These are phyloP conservation scores for Tetragonula clypearis DNA, from an alignment of 1,140 invertebrate species.

Conservation along the genomic window DNA sequence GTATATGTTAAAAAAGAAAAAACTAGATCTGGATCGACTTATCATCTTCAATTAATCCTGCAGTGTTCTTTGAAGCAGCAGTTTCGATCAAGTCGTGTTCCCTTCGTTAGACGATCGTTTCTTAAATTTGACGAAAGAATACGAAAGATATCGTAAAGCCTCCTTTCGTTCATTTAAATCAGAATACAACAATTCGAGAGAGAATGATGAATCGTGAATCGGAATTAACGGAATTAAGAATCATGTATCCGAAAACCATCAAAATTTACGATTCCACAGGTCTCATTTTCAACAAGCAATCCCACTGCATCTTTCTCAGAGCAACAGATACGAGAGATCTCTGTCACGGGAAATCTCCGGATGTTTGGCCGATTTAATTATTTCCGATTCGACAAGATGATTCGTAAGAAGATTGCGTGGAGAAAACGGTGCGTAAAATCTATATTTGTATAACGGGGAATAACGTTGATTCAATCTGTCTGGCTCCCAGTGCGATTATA, in stretches of 20 bases:
- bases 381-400: not conserved
- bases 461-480: not conserved
- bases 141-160: not conserved
- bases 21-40: too few relatives aligned
- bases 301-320: not conserved
- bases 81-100: not conserved
- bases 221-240: too few relatives aligned
- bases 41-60: too few relatives aligned
- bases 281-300: not conserved
- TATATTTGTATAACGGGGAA: not conserved
- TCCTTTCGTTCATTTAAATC: too few relatives aligned
- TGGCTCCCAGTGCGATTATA: not conserved
- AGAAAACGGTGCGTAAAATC: slow-evolving; percentile 19
- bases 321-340: too few relatives aligned
- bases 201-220: too few relatives aligned
- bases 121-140: not conserved
- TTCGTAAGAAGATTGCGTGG: not conserved
- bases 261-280: not conserved
- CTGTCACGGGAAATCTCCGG: not conserved
- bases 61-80: not conserved
- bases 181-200: too few relatives aligned
- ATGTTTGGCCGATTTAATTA: slow-evolving; percentile 5
- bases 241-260: too few relatives aligned
- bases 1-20: too few relatives aligned
- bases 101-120: accelerated